These are phyloP conservation scores for Polydrusus cervinus DNA, from an alignment of 2,888 invertebrate genomes.

Conservation along the genomic window DNA sequence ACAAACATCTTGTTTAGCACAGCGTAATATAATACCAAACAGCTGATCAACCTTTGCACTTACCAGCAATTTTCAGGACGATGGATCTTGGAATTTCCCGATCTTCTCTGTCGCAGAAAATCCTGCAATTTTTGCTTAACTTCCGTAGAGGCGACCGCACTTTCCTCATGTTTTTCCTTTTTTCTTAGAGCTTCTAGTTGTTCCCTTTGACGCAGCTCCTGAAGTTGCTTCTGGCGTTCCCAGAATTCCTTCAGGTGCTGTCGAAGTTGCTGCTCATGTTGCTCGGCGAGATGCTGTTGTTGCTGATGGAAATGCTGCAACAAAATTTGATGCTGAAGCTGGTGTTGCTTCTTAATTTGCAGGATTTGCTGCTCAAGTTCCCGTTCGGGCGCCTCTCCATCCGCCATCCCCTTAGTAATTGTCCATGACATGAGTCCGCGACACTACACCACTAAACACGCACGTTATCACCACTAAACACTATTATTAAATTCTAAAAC, in stretches of 20 bases:
- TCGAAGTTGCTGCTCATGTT: slow-evolving; percentile 92
- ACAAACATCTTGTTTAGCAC: slow-evolving; percentile 36
- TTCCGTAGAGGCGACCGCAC: slow-evolving; percentile 96
- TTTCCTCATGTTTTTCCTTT: slow-evolving; percentile 96
- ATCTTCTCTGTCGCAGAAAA: slow-evolving; percentile 69
- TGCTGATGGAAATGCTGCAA: slow-evolving; percentile 94
- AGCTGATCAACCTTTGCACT: slow-evolving; percentile 58
- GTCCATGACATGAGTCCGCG: slow-evolving; percentile 59
- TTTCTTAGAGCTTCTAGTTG: slow-evolving; percentile 89
- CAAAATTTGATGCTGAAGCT: slow-evolving; percentile 92
- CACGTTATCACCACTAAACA: slow-evolving; percentile 55
- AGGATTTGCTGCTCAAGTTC: slow-evolving; percentile 73
- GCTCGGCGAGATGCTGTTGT: slow-evolving; percentile 90
- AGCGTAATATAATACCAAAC: slow-evolving; percentile 41
- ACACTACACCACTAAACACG: slow-evolving; percentile 54
- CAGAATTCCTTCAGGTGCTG: slow-evolving; percentile 93
- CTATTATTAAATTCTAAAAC: slow-evolving; percentile 56
- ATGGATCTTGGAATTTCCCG: slow-evolving; percentile 67
- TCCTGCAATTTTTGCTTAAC: slow-evolving; percentile 97
- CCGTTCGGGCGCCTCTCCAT: slow-evolving; percentile 69
- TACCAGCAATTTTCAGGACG: slow-evolving; percentile 70
- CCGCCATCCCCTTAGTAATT: slow-evolving; percentile 67
- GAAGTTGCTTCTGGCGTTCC: slow-evolving; percentile 91
- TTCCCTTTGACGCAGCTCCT: slow-evolving; percentile 84
- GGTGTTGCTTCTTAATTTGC: slow-evolving; percentile 95